Evolutionary conservation across 1,140 invertebrate genomes (phyloP), one percentile per base, ranked within the genome.

Genomic region (Asbolus verrucosus): DNA sequence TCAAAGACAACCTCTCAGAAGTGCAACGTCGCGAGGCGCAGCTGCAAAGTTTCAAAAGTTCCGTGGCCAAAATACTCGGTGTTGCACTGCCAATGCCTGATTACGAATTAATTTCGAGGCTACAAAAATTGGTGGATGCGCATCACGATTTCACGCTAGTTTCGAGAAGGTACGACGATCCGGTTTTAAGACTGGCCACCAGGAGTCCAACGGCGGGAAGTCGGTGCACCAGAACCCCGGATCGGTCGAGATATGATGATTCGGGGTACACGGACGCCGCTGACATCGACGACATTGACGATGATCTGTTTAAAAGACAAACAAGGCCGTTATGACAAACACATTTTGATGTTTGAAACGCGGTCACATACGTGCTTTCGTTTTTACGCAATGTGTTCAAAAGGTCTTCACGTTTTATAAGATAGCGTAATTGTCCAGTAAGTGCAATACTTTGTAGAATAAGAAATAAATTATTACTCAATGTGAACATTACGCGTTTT

Each of bases 111-210:
- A 88, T 92, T 41, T 88, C 89, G 1, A 86, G 89, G 9, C 68
- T 93, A 3, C 90, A 92, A 75, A 92, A 92, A 82, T 81, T 92
- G 67, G 88, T 91, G 5, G 88, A 91, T 70, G 91, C 91, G 0
- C 90, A 92, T 81, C 87, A 91, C 59, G 91, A 92, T 79, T 92
- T 91, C 78, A 91, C 90, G 0, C 83, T 90, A 73, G 86, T 92
- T 0, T 92, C 90, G 0, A 80, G 90, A 5, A 83, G 90, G 69
- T 91, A 90, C 73, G 89, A 90, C 72, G 88, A 89, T 76, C 88
- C 88, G 0, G 83, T 88, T 14, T 75, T 87, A 36, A 76, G 86
- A 21, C 81, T 86, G 8, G 83, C 86, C 1, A 83, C 85, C 0
- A 78, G 85, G 1, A 86, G 85, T 30, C 82, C 82, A 3, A 82